Conservation (phyloP, 2,797 vertebrate species). For the Rhinogobio ventralis region DNA sequence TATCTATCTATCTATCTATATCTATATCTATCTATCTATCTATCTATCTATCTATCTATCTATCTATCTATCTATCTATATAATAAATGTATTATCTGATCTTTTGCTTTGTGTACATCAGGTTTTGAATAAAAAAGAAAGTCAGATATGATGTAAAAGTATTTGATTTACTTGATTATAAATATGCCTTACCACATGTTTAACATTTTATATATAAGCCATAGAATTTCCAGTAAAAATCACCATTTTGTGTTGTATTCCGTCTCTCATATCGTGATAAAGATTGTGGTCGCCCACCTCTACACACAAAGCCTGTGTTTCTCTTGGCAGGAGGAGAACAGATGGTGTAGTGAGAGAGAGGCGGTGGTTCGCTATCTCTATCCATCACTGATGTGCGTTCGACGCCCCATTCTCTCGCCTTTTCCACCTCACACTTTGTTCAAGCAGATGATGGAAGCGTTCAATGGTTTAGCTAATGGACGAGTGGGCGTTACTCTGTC, state of each 20-base stretch:
- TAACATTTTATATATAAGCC: background rate
- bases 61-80: background rate
- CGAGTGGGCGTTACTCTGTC: slow-evolving; percentile 73
- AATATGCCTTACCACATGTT: background rate
- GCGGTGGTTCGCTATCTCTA: slow-evolving; percentile 72
- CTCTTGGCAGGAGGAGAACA: slow-evolving; percentile 69
- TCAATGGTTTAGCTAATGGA: slow-evolving; percentile 74
- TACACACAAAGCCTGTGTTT: slow-evolving; percentile 52
- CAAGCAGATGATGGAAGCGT: slow-evolving; percentile 70
- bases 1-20: background rate
- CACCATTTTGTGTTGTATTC: background rate
- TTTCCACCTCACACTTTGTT: slow-evolving; percentile 55
- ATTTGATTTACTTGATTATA: background rate
- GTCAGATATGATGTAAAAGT: background rate
- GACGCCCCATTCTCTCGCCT: slow-evolving; percentile 51
- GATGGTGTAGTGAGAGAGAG: slow-evolving; percentile 73
- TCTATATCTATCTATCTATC: background rate
- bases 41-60: background rate
- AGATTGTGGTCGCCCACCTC: slow-evolving; percentile 1
- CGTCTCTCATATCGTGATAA: background rate
- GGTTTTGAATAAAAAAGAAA: background rate
- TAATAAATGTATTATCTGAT: background rate
- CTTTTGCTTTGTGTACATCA: background rate
- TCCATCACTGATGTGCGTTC: slow-evolving; percentile 63
- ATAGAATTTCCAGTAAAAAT: background rate